Base-by-base conservation (phyloP, 35 echinoderm and acorn worm species). In the Apostichopus parvimensis region DNA sequence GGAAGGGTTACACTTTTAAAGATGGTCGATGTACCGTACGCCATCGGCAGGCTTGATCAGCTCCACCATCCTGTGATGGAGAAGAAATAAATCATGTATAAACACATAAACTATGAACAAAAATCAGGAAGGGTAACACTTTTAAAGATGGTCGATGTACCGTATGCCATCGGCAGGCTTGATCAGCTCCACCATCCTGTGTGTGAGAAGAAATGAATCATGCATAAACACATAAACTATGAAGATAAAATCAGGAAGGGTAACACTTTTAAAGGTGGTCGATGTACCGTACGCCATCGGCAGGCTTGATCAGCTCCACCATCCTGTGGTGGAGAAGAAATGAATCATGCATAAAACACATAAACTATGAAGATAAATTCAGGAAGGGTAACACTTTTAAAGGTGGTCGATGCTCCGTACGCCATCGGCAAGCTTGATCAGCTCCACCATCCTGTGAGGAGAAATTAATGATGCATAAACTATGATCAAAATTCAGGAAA, bases 141-240 rank as follows among this genome's bases (percentile, higher is more conserved):
- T 45, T 45, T 22, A 60, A 84, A 58, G 54, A 17, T 80, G 93
- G 89, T 99, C 97, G 34, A 94, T 55, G 79, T 99, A 96, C 77
- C 94, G 93, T 14, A 92, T 15, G 60, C 92, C 95, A 60, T 91
- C 91, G 0, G 76, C 76, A 61, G 91, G 81, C 66, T 99, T 99
- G 53, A 99, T 87, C 8, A 99, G 64, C 7, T 96, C 92, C 73
- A 94, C 5, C 97, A 96, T 96, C 54, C 97, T 99, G 88, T 8
- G 20, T 15, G 0, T 10, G 12, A 87, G 68, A 71, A 72, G 57
- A 93, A 34, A 95, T 17, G 73, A 58, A 65, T 59, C 6, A 58
- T 34, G 28, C 28, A 34, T 34, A 45, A 45, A 45, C 34, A 45
- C 34, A 45, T 45, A 45, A 45, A 45, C 34, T 45, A 45, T 45